Evolutionary conservation across 1,140 invertebrate species (phyloP), one percentile per base, ranked within the genome.

Genomic region (Procambarus clarkii): DNA sequence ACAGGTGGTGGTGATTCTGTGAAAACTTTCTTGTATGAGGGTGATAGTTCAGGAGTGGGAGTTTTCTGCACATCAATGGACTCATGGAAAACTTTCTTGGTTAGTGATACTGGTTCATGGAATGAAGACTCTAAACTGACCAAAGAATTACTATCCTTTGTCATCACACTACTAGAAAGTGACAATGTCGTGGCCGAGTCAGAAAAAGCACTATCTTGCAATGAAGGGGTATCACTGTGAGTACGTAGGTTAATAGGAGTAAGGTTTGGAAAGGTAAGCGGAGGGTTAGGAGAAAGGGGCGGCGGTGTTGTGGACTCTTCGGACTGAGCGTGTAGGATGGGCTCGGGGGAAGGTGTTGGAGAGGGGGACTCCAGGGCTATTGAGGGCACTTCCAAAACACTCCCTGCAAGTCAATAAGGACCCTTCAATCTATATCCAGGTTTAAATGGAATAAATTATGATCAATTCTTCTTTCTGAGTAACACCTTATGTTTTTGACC

Each of bases 401-500:
- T 85, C 82, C 89, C 89, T 91, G 89, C 74, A 91, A 91, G 89
- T 91, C 58, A 85, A 91, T 86, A 91, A 85, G 81, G 69, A 13
- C 80, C 80, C 81, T 90, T 90, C 88, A 90, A 90, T 90, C 81
- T 90, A 34, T 64, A 58, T n/a, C 71, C 71, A 76, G 3, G 76
- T 46, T 79, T 64, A 88, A 34, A 79, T 13, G 15, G 18, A 86
- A 74, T 15, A 77, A 50, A 48, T 48, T 69, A 76, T 24, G 46
- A 78, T 21, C 9, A 8, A 46, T 50, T 44, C 71, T 71, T 46
- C 44, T 50, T 44, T 84, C 45, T 69, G 13, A 69, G 54, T 18
- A 54, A 69, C 4, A 74, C 21, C 21, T 34, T 21, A 34, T n/a
- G 18, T 64, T 34, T 74, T 34, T 34, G 24, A 34, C n/a, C 34